phyloP scores from a whole-genome alignment of 2,797 vertebrate species.

The Rhodeus uyekii region DNA sequence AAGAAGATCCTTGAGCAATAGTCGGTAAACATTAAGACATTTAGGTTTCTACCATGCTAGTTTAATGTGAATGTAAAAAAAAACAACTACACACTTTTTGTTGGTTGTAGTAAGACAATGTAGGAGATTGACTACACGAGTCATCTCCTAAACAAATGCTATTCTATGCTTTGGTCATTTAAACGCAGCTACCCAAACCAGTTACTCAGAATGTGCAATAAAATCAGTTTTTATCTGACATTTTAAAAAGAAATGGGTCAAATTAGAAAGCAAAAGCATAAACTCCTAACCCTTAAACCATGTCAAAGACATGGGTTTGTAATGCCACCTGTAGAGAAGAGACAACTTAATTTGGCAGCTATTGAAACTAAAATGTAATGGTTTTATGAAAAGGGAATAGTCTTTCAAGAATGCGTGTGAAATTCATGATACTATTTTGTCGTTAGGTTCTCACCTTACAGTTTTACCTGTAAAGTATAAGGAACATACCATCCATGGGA shows the following conservation, averaged over 20 bases:
- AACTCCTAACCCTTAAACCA: not conserved
- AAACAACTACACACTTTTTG: too few relatives aligned
- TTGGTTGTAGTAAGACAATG: too few relatives aligned
- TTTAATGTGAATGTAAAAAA: too few relatives aligned
- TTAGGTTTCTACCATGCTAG: too few relatives aligned
- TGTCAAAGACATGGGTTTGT: not conserved
- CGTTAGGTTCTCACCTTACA: not conserved
- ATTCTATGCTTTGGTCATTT: too few relatives aligned
- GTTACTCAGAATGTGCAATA: too few relatives aligned
- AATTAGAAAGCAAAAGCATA: not conserved
- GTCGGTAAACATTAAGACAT: too few relatives aligned
- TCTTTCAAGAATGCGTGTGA: not conserved
- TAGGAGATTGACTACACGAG: too few relatives aligned
- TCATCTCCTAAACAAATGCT: too few relatives aligned
- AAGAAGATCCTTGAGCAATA: too few relatives aligned
- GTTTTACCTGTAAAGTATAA: not conserved
- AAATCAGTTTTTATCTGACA: too few relatives aligned
- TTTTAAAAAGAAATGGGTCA: not conserved
- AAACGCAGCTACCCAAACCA: too few relatives aligned
- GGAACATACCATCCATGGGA: conserved; percentile 67
- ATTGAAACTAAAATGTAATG: not conserved
- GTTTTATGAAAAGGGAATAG: not conserved
- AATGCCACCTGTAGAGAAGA: not conserved
- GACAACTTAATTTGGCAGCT: not conserved
- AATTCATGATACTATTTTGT: not conserved